Conservation (phyloP, 1,140 invertebrate species). For the Drosophila busckii region DNA sequence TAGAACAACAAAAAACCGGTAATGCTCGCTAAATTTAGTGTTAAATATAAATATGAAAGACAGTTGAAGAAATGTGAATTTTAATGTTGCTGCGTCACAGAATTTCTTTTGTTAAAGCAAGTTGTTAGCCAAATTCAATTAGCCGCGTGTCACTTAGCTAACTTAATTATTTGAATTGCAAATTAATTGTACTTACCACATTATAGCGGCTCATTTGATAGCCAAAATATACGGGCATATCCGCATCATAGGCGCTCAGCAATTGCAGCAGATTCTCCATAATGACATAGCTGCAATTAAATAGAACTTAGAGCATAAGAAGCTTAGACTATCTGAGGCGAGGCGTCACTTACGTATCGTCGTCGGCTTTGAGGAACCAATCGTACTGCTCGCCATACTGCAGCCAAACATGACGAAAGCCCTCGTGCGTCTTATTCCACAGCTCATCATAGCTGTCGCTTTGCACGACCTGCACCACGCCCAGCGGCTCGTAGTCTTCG, state of each 20-base stretch:
- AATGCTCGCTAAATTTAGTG: constrained; percentile 6
- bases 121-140: too few species aligned
- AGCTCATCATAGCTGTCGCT: constrained; percentile 91
- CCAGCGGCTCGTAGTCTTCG: constrained; percentile 81
- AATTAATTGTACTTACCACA: constrained; percentile 51
- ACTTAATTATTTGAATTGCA: too few species aligned
- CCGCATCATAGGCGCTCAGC: constrained; percentile 85
- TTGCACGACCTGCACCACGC: constrained; percentile 80
- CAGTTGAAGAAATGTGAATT: too few species aligned
- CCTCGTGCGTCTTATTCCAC: constrained; percentile 97
- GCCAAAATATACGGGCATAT: constrained; percentile 91
- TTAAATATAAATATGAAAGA: too few species aligned
- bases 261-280: constrained; percentile 95
- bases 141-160: too few species aligned
- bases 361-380: constrained; percentile 96
- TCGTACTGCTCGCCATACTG: constrained; percentile 89
- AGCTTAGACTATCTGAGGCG: constrained; percentile 28
- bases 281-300: constrained; percentile 82
- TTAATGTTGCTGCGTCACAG: too few species aligned
- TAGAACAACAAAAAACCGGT: constrained; percentile 38
- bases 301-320: not conserved
- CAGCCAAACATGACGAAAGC: constrained; percentile 91
- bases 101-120: too few species aligned
- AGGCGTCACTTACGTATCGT: constrained; percentile 88
- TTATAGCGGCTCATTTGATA: constrained; percentile 83